These are phyloP conservation scores for Platyscapa corneri DNA, from an alignment of 1,140 invertebrate species.

Conservation along the genomic window DNA sequence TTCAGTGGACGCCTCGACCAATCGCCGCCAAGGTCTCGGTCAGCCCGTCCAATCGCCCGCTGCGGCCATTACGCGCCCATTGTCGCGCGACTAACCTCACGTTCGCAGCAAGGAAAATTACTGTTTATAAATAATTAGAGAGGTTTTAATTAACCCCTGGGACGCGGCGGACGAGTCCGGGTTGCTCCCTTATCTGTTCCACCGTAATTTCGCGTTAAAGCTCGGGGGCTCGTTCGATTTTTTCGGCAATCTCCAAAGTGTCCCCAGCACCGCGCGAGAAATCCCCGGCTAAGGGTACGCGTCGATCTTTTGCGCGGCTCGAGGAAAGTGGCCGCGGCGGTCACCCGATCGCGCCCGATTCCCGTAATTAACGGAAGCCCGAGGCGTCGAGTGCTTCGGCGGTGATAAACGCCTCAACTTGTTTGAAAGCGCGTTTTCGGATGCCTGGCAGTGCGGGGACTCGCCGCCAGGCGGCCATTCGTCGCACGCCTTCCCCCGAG, in stretches of 20 bases:
- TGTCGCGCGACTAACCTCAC: slow-evolving; percentile 53
- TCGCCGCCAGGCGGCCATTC: not conserved
- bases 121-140: slow-evolving; percentile 76
- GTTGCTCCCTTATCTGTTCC: not conserved
- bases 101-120: slow-evolving; percentile 67
- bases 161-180: too few relatives aligned
- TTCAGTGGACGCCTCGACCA: slow-evolving; percentile 49
- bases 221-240: not conserved
- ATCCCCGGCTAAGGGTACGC: too few relatives aligned
- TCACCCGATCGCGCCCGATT: not conserved
- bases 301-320: too few relatives aligned
- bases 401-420: too few relatives aligned
- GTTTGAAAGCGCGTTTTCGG: not conserved
- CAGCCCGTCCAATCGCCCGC: slow-evolving; percentile 54
- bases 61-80: too few relatives aligned
- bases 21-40: slow-evolving; percentile 34
- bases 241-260: not conserved
- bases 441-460: not conserved
- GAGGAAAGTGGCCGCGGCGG: not conserved
- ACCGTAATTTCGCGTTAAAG: not conserved
- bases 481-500: not conserved
- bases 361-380: not conserved
- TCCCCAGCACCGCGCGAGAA: not conserved
- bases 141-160: slow-evolving; percentile 72
- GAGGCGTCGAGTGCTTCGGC: too few relatives aligned